Evolutionary conservation across 1,140 invertebrate genomes (phyloP), one percentile per base, ranked within the genome.

Genomic region (Sycophaga agraensis): DNA sequence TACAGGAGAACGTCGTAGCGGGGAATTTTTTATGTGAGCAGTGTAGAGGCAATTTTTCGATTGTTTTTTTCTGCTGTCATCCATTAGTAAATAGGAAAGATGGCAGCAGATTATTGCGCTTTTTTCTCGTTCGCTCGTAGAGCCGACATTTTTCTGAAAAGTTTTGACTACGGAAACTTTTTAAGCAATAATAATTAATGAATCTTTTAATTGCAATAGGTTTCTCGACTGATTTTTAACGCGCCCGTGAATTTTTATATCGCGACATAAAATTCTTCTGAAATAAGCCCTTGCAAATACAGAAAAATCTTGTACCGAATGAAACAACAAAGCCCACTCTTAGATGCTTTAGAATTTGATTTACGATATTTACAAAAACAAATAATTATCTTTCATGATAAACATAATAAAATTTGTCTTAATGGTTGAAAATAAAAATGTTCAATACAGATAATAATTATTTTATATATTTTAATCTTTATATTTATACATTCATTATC

Each of bases 51-150:
- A 74, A 58, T 53, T 78, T 79, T 78, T 78, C 77, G 68, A 74
- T 78, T 78, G 74, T 76, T 79, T 81, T 63, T 76, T 77, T 72
- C 63, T 67, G 67, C 75, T 78, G 73, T 77, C 77, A 79, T 79
- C 78, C 78, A 80, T 79, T 80, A 79, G 77, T 79, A 79, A 80
- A 79, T 79, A 78, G 77, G 76, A 79, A 81, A 79, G 76, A 80
- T 79, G 78, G 77, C 76, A 80, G 76, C 76, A 77, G 78, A 79
- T 80, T 80, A 78, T 78, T 80, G 74, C 78, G 74, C 74, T 80
- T 80, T 80, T 80, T 79, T 79, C 74, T 74, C 70, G 67, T 70
- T 66, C 59, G 70, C 68, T 71, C 69, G 68, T 61, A 63, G 63
- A 67, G 70, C 77, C 70, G 77, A 80, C 76, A 80, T 80, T 79